Evolutionary conservation across 2,888 invertebrate genomes (phyloP).

Genomic region (Cantharis rufa): DNA sequence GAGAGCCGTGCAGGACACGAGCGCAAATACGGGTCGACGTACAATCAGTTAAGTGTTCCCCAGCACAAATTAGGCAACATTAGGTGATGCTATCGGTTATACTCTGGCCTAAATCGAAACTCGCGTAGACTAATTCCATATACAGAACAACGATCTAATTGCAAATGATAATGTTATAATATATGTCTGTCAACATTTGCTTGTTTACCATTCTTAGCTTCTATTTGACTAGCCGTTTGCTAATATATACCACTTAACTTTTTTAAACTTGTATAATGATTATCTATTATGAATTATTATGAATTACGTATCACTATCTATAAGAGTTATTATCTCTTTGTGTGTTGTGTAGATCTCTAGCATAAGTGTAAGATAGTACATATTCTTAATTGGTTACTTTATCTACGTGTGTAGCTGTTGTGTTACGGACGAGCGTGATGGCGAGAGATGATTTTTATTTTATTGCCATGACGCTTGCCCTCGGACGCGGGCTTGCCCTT

Average conservation of each 20-base stretch:
- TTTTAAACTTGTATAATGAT: conserved; percentile 42
- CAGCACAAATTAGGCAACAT: conserved; percentile 50
- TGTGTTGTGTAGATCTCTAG: conserved; percentile 58
- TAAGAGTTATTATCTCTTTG: conserved; percentile 55
- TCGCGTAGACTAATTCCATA: conserved; percentile 57
- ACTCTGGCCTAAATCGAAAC: conserved; percentile 58
- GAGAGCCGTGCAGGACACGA: conserved; percentile 31
- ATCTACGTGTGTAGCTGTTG: conserved; percentile 57
- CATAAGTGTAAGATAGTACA: conserved; percentile 51
- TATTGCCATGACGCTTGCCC: conserved; percentile 44
- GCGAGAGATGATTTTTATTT: conserved; percentile 22
- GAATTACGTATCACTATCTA: conserved; percentile 53
- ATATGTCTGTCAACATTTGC: conserved; percentile 54
- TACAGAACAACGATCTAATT: conserved; percentile 58
- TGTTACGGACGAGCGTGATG: conserved; percentile 51
- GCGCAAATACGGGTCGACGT: conserved; percentile 34
- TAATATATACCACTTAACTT: conserved; percentile 43
- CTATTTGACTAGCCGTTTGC: conserved; percentile 54
- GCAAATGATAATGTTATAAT: conserved; percentile 48
- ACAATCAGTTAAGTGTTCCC: conserved; percentile 42
- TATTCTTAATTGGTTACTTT: conserved; percentile 56
- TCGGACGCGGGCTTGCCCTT: conserved; percentile 43
- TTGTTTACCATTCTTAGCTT: conserved; percentile 56
- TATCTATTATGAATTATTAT: conserved; percentile 46
- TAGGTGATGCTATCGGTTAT: conserved; percentile 42